Percentiles rank a stretch among this genome's conserved stretches.
These are phyloP conservation scores for Phalanger gymnotis DNA, from an alignment of 2,797 vertebrate species.

Conservation along the genomic window DNA sequence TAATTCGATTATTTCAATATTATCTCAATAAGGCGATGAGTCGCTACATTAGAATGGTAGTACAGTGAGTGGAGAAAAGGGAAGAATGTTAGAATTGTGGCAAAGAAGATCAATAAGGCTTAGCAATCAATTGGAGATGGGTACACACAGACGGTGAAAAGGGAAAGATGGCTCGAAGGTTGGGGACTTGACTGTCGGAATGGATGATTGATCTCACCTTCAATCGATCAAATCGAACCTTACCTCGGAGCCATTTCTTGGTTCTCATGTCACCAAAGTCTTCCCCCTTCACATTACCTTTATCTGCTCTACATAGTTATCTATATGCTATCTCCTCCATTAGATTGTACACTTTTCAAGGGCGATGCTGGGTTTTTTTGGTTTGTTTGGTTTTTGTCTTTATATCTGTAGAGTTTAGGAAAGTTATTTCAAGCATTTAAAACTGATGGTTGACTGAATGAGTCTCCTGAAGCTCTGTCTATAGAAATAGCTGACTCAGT, in stretches of 20 bases:
- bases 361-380: background rate
- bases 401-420: background rate
- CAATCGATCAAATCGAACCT: no score
- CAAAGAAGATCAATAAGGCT: background rate
- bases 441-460: background rate
- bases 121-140: background rate
- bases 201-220: background rate
- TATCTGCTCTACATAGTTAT: background rate
- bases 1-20: background rate
- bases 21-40: background rate
- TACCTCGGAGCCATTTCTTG: background rate
- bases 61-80: background rate
- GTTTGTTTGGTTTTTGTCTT: background rate
- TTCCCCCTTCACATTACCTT: background rate
- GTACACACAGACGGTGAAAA: background rate
- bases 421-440: background rate
- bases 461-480: background rate
- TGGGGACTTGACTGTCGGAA: background rate
- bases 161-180: background rate
- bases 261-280: background rate
- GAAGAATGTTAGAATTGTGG: background rate
- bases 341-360: background rate
- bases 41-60: background rate
- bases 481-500: background rate
- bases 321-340: background rate